A percentile compares a stretch with the other conserved stretches of the same genome.
Conservation (phyloP, 2,797 vertebrate genomes). For the Myotis vivesi region DNA sequence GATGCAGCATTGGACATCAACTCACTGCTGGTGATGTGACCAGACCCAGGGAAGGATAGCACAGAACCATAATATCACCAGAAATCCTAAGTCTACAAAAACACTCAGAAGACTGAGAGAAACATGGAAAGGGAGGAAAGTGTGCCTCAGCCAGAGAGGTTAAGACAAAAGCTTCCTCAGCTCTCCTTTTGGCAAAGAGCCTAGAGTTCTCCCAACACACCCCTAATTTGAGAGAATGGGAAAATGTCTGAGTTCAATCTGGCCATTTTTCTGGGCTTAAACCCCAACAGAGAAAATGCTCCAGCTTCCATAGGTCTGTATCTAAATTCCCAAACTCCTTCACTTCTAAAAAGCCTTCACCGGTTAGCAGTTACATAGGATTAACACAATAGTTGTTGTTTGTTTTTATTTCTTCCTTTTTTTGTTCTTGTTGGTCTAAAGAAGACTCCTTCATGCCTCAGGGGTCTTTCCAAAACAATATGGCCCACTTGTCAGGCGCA, state of each 20-base stretch:
- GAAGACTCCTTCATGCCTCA: background rate
- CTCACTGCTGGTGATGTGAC: background rate
- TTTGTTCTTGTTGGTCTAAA: background rate
- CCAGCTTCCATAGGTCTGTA: background rate
- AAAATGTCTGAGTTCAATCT: background rate
- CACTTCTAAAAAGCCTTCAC: background rate
- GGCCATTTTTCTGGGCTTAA: background rate
- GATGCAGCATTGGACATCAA: background rate
- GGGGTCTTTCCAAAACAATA: background rate
- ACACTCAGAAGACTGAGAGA: background rate
- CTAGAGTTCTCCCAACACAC: background rate
- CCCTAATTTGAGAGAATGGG: background rate
- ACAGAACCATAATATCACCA: background rate
- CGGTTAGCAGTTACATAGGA: slow-evolving; percentile 12
- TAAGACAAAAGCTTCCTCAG: background rate
- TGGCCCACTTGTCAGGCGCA: background rate
- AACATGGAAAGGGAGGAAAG: background rate
- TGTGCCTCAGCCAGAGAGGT: background rate
- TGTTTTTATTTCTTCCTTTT: background rate
- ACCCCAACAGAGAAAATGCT: background rate
- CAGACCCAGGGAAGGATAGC: background rate
- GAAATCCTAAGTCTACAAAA: background rate
- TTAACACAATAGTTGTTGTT: background rate
- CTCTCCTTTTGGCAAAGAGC: background rate
- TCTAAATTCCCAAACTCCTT: background rate